A percentile compares a stretch with the other conserved stretches of the same genome.
Conservation (phyloP, 2,888 invertebrate species). For the Limnephilus rhombicus region DNA sequence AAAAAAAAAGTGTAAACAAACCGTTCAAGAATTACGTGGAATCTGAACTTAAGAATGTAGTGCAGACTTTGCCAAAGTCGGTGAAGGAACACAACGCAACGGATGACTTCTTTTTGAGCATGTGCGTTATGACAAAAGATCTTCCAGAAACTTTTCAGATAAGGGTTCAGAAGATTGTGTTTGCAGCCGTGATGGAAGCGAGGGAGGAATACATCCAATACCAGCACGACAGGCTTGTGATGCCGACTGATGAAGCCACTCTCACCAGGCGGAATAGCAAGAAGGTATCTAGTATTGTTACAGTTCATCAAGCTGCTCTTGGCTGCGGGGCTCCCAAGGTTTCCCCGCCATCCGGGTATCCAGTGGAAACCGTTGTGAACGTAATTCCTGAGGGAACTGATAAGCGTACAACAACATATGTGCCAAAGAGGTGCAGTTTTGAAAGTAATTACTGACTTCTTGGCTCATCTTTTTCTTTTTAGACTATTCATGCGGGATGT, state of each 20-base stretch:
- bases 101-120: neutral
- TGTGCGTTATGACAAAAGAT: neutral
- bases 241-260: neutral
- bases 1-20: neutral
- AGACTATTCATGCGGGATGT: neutral
- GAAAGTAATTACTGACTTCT: neutral
- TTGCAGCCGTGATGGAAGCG: neutral
- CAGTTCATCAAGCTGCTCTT: neutral
- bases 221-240: neutral
- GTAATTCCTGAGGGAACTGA: neutral
- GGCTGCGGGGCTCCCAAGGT: neutral
- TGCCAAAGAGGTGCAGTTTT: slow-evolving; percentile 1
- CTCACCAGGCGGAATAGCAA: neutral
- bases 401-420: neutral
- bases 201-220: neutral
- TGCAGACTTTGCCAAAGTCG: neutral
- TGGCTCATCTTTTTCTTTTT: neutral
- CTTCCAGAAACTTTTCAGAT: slow-evolving; percentile 1
- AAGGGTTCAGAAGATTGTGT: neutral
- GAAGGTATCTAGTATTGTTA: slow-evolving; percentile 1
- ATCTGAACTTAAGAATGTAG: neutral
- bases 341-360: neutral
- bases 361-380: neutral
- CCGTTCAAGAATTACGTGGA: neutral
- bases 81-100: neutral